phyloP scores from a whole-genome alignment of 2,888 invertebrate genomes.

The Tipula vernalis region DNA sequence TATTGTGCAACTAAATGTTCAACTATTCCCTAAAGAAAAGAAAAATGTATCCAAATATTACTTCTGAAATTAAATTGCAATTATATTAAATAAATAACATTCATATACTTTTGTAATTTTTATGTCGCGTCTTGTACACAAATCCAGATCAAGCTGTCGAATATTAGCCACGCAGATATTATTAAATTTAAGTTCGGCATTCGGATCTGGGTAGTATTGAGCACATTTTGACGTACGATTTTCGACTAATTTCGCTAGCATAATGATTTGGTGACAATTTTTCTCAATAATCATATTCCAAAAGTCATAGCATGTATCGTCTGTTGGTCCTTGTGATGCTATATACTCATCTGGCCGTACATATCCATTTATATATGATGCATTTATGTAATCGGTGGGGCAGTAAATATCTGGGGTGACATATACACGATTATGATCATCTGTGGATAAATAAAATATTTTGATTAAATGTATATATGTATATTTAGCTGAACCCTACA shows the following conservation, averaged over 20 bases:
- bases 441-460: conserved; percentile 33
- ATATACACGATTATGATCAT: conserved; percentile 52
- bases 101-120: conserved; percentile 37
- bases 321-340: conserved; percentile 60
- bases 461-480: conserved; percentile 26
- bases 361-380: conserved; percentile 59
- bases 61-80: too few species aligned
- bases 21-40: conserved; percentile 10
- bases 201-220: conserved; percentile 52
- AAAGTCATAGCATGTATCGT: conserved; percentile 53
- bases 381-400: conserved; percentile 61
- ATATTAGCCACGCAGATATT: conserved; percentile 45
- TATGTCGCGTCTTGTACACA: conserved; percentile 49
- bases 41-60: too few species aligned
- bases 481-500: conserved; percentile 26
- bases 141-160: conserved; percentile 40
- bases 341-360: conserved; percentile 53
- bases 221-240: conserved; percentile 49
- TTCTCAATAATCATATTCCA: conserved; percentile 66
- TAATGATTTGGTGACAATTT: conserved; percentile 51
- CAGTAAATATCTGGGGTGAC: conserved; percentile 41
- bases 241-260: conserved; percentile 57
- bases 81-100: too few species aligned
- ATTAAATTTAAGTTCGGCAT: conserved; percentile 44
- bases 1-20: conserved; percentile 44